Evolutionary conservation across 2,888 invertebrate species (phyloP).

Genomic region (Drosophila nr. perissopoda): DNA sequence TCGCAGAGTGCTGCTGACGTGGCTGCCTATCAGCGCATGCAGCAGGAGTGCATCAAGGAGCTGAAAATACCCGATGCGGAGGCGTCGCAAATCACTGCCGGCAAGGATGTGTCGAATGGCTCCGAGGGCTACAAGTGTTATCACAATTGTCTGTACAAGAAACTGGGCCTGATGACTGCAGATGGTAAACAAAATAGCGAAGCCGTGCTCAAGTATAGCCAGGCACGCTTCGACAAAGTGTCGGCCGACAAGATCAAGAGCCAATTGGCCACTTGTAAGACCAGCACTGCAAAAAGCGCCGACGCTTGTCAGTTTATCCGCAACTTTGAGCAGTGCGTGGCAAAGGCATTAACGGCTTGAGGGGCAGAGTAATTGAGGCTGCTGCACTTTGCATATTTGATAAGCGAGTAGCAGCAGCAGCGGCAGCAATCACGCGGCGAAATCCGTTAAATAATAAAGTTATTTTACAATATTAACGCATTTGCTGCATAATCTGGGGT

Average conservation of each 20-base stretch:
- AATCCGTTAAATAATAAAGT: slow-evolving; percentile 70
- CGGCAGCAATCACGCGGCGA: slow-evolving; percentile 51
- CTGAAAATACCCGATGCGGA: slow-evolving; percentile 46
- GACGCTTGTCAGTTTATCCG: slow-evolving; percentile 44
- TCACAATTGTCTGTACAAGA: slow-evolving; percentile 61
- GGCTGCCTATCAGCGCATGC: slow-evolving; percentile 46
- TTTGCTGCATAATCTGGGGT: slow-evolving; percentile 56
- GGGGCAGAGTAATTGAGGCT: not conserved
- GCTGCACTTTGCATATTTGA: slow-evolving; percentile 47
- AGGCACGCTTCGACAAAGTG: slow-evolving; percentile 35
- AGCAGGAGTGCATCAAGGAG: slow-evolving; percentile 66
- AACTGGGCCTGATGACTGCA: slow-evolving; percentile 46
- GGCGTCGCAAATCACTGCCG: slow-evolving; percentile 37
- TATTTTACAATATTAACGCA: slow-evolving; percentile 71
- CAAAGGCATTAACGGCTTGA: slow-evolving; percentile 54
- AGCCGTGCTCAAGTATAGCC: slow-evolving; percentile 42
- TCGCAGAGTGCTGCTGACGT: slow-evolving; percentile 52
- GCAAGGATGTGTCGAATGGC: slow-evolving; percentile 50
- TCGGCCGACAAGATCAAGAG: slow-evolving; percentile 57
- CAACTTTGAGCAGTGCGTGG: slow-evolving; percentile 60
- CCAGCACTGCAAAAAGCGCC: slow-evolving; percentile 20
- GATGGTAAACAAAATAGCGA: slow-evolving; percentile 47
- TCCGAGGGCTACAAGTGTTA: slow-evolving; percentile 64
- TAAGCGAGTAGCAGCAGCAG: slow-evolving; percentile 30
- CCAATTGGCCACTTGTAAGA: slow-evolving; percentile 36